phyloP scores from a whole-genome alignment of 1,140 invertebrate species.

The Drosophila athabasca region DNA sequence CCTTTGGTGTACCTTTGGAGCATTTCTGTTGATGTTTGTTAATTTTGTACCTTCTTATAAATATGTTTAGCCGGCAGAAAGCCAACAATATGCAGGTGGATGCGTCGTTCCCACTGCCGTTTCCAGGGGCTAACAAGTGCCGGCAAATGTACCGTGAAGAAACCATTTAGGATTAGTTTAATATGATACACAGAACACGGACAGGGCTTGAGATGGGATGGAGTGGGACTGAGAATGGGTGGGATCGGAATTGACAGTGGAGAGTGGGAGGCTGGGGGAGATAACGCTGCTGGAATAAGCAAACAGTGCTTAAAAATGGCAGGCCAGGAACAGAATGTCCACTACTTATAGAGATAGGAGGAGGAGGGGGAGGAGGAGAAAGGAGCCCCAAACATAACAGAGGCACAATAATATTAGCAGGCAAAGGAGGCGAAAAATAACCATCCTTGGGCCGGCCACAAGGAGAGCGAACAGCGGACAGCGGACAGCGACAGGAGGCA shows the following conservation, averaged over 20 bases:
- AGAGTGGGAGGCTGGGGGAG: neutral
- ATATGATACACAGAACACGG: constrained; percentile 69
- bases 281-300: constrained; percentile 80
- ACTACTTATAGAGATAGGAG: constrained; percentile 57
- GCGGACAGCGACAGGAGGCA: constrained; percentile 30
- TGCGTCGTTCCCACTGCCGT: constrained; percentile 9
- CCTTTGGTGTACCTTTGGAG: neutral
- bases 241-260: no score
- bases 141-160: constrained; percentile 82
- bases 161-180: constrained; percentile 84
- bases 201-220: no score
- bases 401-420: constrained; percentile 48
- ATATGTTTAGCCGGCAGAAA: constrained; percentile 57
- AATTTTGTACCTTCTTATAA: constrained; percentile 34
- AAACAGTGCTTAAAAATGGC: constrained; percentile 82
- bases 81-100: constrained; percentile 49
- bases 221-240: neutral
- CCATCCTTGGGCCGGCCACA: no score
- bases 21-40: constrained; percentile 18
- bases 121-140: constrained; percentile 55
- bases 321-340: constrained; percentile 61
- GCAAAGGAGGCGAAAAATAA: constrained; percentile 13
- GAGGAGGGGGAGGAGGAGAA: no score
- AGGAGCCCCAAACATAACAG: constrained; percentile 12
- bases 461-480: constrained; percentile 15